Evolutionary conservation across 2,113 vertebrate species (phyloP).

Genomic region (Gorsachius goisagi): DNA sequence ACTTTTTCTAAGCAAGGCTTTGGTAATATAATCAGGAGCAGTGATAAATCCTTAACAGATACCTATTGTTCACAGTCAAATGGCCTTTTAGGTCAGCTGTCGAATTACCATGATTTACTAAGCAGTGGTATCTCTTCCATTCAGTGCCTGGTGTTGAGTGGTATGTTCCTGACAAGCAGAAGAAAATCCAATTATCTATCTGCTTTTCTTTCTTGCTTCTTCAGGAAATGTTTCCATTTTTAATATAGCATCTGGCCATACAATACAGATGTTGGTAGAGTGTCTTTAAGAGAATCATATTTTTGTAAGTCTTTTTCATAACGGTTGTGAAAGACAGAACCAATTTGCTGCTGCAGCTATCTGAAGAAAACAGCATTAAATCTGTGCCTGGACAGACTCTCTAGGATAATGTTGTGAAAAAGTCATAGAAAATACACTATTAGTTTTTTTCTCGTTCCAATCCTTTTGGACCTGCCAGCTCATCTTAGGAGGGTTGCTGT

Average conservation of each 20-base stretch:
- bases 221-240: conserved; percentile 12
- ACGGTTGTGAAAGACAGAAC: background rate
- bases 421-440: background rate
- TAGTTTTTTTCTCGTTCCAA: background rate
- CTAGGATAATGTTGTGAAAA: background rate
- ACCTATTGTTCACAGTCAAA: conserved; percentile 15
- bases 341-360: background rate
- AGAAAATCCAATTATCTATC: background rate
- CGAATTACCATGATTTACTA: conserved; percentile 7
- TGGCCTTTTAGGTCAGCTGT: conserved; percentile 22
- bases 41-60: conserved; percentile 12
- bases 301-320: background rate
- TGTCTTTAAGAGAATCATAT: background rate
- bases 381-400: background rate
- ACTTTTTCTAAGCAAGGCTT: background rate
- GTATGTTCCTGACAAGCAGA: conserved; percentile 2
- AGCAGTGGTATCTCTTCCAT: background rate
- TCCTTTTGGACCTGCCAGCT: background rate
- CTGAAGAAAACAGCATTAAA: background rate
- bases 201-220: background rate
- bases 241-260: background rate
- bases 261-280: background rate
- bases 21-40: background rate
- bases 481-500: background rate
- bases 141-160: background rate